Evolutionary conservation across 2,888 invertebrate genomes (phyloP).

Genomic region (Lithophane socia): DNA sequence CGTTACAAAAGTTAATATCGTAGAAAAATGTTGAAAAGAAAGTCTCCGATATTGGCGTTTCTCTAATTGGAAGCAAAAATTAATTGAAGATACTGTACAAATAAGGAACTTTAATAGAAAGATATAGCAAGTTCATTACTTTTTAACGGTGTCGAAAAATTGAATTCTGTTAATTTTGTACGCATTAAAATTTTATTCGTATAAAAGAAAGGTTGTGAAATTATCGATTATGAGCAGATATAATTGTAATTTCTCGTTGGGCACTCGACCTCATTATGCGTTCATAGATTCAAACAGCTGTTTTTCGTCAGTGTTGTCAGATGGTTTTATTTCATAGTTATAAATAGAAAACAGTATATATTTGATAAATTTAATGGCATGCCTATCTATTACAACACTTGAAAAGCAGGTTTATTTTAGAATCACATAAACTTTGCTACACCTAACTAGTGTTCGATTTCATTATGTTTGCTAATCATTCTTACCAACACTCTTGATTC

Average conservation of each 20-base stretch:
- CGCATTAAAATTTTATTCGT: constrained; percentile 35
- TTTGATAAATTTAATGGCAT: constrained; percentile 37
- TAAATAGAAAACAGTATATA: constrained; percentile 50
- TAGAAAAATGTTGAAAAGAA: constrained; percentile 50
- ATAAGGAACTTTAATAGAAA: constrained; percentile 38
- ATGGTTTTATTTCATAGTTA: constrained; percentile 54
- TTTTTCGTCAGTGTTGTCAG: constrained; percentile 56
- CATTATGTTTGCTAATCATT: no score
- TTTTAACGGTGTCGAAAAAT: constrained; percentile 39
- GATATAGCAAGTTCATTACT: constrained; percentile 24
- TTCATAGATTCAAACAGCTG: constrained; percentile 51
- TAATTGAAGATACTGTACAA: constrained; percentile 56
- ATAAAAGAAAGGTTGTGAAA: constrained; percentile 57
- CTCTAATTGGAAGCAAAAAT: constrained; percentile 59
- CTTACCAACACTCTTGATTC: not conserved
- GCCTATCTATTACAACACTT: constrained; percentile 27
- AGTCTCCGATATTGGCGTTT: constrained; percentile 34
- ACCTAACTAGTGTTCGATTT: not conserved
- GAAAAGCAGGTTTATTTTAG: constrained; percentile 24
- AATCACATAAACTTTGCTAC: constrained; percentile 31
- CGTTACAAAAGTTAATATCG: constrained; percentile 46
- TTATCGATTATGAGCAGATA: constrained; percentile 56
- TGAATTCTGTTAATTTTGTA: constrained; percentile 38
- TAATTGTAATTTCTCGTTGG: constrained; percentile 58
- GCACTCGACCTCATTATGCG: constrained; percentile 61